A percentile compares a stretch with the other conserved stretches of the same genome.
phyloP scores from a whole-genome alignment of 2,113 vertebrate species.

The Pseudorasbora parva region DNA sequence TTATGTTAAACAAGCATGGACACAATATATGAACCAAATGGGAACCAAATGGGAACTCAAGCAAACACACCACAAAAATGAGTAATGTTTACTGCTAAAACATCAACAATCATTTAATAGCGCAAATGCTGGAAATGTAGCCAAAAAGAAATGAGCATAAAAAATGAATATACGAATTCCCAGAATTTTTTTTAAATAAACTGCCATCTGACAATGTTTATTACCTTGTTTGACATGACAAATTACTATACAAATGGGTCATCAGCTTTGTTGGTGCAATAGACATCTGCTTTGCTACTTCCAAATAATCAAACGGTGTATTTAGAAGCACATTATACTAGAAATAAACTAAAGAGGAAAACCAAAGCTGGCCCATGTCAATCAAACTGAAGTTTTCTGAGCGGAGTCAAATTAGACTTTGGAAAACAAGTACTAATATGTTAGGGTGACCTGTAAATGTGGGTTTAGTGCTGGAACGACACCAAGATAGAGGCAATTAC shows the following conservation, averaged over 20 bases:
- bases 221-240: neutral
- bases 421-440: neutral
- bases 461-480: neutral
- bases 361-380: neutral
- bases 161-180: neutral
- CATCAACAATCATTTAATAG: neutral
- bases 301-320: neutral
- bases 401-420: neutral
- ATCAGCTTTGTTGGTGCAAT: neutral
- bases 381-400: neutral
- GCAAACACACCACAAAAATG: neutral
- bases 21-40: neutral
- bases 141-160: neutral
- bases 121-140: neutral
- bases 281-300: neutral
- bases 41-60: neutral
- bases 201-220: neutral
- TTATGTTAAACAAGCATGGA: neutral
- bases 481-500: constrained; percentile 31
- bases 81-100: neutral
- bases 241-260: neutral
- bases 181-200: too few species aligned
- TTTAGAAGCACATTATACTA: neutral
- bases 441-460: neutral
- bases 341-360: constrained; percentile 14